These are phyloP conservation scores for Melitaea athalia DNA, from an alignment of 2,888 invertebrate species.

Conservation along the genomic window DNA sequence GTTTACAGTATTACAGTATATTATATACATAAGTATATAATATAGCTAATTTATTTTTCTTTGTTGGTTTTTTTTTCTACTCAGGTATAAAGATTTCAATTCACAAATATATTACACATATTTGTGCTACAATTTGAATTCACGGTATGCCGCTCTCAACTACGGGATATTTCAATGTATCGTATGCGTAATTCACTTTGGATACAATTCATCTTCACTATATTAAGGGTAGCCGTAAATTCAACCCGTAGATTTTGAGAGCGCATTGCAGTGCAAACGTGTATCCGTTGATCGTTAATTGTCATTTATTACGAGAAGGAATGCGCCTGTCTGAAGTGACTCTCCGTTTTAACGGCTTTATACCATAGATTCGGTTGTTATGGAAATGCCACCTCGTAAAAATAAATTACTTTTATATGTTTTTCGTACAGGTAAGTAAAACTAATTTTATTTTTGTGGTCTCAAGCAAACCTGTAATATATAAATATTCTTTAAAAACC, in stretches of 20 bases:
- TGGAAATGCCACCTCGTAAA: not conserved
- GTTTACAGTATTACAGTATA: no score
- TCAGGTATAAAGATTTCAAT: not conserved
- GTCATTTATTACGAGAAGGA: constrained; percentile 53
- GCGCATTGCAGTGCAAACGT: constrained; percentile 24
- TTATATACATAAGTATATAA: not conserved
- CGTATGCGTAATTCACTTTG: not conserved
- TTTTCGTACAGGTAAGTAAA: no score
- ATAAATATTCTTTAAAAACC: no score
- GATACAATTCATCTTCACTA: not conserved
- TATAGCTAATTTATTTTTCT: not conserved
- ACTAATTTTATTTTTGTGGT: no score
- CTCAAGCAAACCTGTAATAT: no score
- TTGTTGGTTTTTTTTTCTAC: no score
- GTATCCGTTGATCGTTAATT: constrained; percentile 44
- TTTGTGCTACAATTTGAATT: not conserved
- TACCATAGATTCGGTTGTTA: not conserved
- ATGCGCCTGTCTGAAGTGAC: constrained; percentile 38
- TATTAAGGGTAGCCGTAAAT: constrained; percentile 8
- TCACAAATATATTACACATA: not conserved
- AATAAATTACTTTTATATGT: not conserved
- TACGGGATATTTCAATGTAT: not conserved
- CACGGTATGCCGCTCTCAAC: no score
- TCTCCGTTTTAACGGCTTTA: constrained; percentile 20
- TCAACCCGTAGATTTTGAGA: constrained; percentile 7